phyloP scores from a whole-genome alignment of 2,797 vertebrate genomes.

The Sparus aurata region DNA sequence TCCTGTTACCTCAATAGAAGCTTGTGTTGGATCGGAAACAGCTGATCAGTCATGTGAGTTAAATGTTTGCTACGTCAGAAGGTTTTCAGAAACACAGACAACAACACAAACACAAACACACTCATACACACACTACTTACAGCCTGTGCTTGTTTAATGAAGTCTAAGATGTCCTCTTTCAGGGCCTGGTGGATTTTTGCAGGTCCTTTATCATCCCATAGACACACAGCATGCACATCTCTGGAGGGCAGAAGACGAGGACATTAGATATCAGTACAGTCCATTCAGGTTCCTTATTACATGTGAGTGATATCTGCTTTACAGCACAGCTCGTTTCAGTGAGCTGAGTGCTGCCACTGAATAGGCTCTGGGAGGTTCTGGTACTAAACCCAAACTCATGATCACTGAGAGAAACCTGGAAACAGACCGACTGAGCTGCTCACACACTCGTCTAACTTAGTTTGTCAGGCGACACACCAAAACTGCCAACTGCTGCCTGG shows the following conservation, averaged over 20 bases:
- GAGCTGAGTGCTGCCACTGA: background rate
- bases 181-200: slow-evolving; percentile 98
- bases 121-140: slow-evolving; percentile 48
- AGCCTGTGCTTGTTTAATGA: slow-evolving; percentile 98
- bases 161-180: slow-evolving; percentile 98
- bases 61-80: too few species aligned
- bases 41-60: too few species aligned
- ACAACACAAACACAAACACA: background rate
- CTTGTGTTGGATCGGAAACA: too few species aligned
- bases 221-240: slow-evolving; percentile 97
- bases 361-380: background rate
- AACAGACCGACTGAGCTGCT: background rate
- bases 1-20: too few species aligned
- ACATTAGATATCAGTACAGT: background rate
- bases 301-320: background rate
- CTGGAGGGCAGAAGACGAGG: slow-evolving; percentile 71
- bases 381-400: background rate
- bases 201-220: slow-evolving; percentile 99
- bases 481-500: background rate
- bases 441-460: background rate
- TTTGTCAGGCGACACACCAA: background rate
- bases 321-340: background rate
- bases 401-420: background rate
- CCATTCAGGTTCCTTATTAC: background rate
- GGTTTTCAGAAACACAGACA: too few species aligned